phyloP scores from a whole-genome alignment of 2,113 vertebrate species.

The Leptocoma aspasia region DNA sequence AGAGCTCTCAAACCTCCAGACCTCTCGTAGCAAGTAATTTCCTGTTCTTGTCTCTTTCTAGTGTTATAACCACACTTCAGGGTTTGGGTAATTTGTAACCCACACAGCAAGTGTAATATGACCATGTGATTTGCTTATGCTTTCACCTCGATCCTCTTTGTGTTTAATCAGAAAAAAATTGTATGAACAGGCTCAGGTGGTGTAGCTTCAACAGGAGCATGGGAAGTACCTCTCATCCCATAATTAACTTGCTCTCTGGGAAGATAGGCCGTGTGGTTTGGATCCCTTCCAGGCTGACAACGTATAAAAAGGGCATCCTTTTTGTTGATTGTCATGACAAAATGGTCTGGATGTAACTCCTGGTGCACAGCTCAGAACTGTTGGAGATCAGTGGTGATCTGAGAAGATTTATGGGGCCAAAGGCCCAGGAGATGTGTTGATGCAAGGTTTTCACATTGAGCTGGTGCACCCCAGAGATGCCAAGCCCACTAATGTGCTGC shows the following conservation, averaged over 20 bases:
- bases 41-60: neutral
- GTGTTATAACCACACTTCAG: neutral
- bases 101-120: neutral
- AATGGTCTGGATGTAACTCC: neutral
- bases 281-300: neutral
- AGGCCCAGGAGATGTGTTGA: neutral
- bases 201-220: neutral
- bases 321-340: neutral
- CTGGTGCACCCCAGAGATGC: neutral
- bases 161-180: neutral
- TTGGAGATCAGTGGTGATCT: neutral
- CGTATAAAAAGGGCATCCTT: neutral
- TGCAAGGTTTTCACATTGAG: neutral
- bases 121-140: neutral
- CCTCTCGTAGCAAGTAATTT: neutral
- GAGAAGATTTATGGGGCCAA: neutral
- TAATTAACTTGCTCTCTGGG: neutral
- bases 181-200: neutral
- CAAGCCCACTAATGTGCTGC: neutral
- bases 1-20: neutral
- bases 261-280: neutral
- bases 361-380: neutral
- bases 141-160: fast-evolving
- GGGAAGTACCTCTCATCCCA: neutral
- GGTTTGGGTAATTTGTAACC: neutral